These are phyloP conservation scores for Amblyopsis rosae DNA, from an alignment of 2,113 vertebrate species.

Conservation along the genomic window DNA sequence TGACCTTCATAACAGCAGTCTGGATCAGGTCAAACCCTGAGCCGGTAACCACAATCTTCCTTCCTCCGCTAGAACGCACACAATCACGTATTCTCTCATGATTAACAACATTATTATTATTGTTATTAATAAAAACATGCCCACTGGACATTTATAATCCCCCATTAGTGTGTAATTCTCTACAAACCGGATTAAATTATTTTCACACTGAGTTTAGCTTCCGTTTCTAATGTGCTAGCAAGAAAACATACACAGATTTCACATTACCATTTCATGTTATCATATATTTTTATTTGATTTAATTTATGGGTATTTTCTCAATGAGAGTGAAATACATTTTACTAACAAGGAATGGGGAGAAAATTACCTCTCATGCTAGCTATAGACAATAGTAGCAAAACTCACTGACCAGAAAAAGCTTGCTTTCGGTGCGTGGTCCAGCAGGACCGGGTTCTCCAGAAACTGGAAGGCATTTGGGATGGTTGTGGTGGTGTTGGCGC, in stretches of 20 bases:
- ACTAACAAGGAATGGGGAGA: too few relatives aligned
- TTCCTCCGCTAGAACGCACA: slow-evolving; percentile 84
- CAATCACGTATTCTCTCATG: neutral
- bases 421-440: slow-evolving; percentile 77
- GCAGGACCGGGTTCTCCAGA: slow-evolving; percentile 82
- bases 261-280: too few relatives aligned
- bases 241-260: neutral
- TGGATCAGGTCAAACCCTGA: slow-evolving; percentile 88
- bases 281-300: too few relatives aligned
- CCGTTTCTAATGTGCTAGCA: slow-evolving; percentile 1
- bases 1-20: slow-evolving; percentile 81
- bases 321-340: too few relatives aligned
- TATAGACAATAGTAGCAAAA: neutral
- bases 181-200: neutral
- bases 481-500: slow-evolving; percentile 51
- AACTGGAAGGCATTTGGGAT: slow-evolving; percentile 73
- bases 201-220: too few relatives aligned
- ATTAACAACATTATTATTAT: neutral
- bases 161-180: too few relatives aligned
- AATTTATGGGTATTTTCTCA: too few relatives aligned
- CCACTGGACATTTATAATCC: neutral
- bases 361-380: too few relatives aligned
- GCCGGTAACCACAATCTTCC: slow-evolving; percentile 86
- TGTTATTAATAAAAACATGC: neutral
- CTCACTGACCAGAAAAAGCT: slow-evolving; percentile 88